phyloP scores from a whole-genome alignment of 2,888 invertebrate genomes.

The Latheticus oryzae region DNA sequence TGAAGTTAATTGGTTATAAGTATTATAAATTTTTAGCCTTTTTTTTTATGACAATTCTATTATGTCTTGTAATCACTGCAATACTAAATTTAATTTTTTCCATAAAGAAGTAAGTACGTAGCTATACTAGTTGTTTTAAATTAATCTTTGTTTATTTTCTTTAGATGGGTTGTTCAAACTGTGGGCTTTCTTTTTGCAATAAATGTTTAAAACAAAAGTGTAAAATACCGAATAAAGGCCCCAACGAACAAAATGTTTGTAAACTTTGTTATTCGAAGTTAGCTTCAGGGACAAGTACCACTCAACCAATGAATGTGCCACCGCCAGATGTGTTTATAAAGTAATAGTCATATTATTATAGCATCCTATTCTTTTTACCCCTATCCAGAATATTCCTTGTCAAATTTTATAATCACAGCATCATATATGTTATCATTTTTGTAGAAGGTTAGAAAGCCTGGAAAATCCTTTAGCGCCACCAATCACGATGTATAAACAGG shows the following conservation, averaged over 20 bases:
- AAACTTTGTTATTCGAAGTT: conserved; percentile 67
- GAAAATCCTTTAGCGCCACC: conserved; percentile 70
- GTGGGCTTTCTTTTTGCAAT: conserved; percentile 85
- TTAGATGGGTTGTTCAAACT: conserved; percentile 85
- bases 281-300: conserved; percentile 50
- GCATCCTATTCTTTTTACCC: conserved; percentile 1
- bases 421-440: conserved; percentile 19
- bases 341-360: conserved; percentile 58
- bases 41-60: conserved; percentile 17
- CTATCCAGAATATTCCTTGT: conserved; percentile 9
- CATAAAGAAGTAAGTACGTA: conserved; percentile 74
- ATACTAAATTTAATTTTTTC: conserved; percentile 76
- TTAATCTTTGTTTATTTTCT: conserved; percentile 47
- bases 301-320: conserved; percentile 48
- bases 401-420: conserved; percentile 13
- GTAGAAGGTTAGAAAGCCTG: conserved; percentile 67
- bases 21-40: conserved; percentile 9
- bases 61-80: conserved; percentile 82
- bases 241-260: conserved; percentile 76
- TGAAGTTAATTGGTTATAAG: conserved; percentile 30
- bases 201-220: conserved; percentile 82
- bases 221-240: conserved; percentile 72
- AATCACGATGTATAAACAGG: conserved; percentile 68
- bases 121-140: conserved; percentile 6
- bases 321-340: conserved; percentile 72